Evolutionary conservation across 2,797 vertebrate genomes (phyloP), one percentile per base, ranked within the genome.

Genomic region (Girardinus metallicus): DNA sequence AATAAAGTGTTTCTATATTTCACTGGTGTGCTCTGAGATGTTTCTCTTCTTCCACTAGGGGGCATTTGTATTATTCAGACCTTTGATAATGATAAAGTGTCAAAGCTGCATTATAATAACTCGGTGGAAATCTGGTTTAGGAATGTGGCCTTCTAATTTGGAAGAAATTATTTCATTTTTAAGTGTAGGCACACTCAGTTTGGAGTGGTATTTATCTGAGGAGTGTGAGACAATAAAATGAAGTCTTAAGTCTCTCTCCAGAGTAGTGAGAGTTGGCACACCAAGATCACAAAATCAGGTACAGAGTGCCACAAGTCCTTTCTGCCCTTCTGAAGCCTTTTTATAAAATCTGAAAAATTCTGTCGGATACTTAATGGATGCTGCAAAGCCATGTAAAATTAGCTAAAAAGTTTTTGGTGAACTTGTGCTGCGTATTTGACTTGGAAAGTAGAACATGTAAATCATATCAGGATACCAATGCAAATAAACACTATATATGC

Each of bases 1-100:
- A 96, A 94, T 96, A 96, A 96, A 95, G 87, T 96, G 90, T 95
- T 94, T 95, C 90, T 94, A 94, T 95, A 94, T 94, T 95, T 94
- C 87, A 92, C 15, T 41, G 41, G 5, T 81, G 23, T 84, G 47
- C 49, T 77, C 44, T 29, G 23, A 21, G 12, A 36, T 78, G 23
- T 75, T 49, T 77, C 39, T 80, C 15, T 49, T 15, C 1, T 16
- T 43, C 34, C 39, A 23, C 4, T 53, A 74, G 51, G 39, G 12
- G 34, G 34, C 51, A 9, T 39, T 53, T 0, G 49, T 53, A 53
- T 26, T 26, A 5, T 68, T 68, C 9, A 12, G 10, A 68, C 21
- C 64, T 43, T 70, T 70, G 66, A 23, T 26, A 13, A 2, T 70
- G 6, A 26, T 7, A 5, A 43, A 5, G 5, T 41, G 26, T 44